Conservation (phyloP, 2,888 invertebrate genomes). For the Lordiphosa fenestrarum region DNA sequence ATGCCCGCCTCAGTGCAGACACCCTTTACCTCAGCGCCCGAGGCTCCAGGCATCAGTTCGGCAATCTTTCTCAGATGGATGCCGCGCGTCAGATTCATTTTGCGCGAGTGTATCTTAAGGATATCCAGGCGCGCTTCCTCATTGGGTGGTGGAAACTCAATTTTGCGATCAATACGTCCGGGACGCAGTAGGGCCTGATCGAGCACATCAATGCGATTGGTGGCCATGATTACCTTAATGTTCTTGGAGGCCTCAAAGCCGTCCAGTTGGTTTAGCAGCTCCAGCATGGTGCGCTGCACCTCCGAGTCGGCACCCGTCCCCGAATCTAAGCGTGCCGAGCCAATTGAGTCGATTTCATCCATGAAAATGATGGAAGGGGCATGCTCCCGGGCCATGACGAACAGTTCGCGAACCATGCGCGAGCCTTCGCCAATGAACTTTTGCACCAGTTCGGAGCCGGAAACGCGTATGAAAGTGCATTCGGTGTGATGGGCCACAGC, state of each 20-base stretch:
- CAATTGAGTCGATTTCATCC: conserved; percentile 99
- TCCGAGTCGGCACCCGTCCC: conserved; percentile 99
- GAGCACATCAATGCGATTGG: conserved; percentile 98
- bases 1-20: conserved; percentile 99
- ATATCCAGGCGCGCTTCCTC: conserved; percentile 99
- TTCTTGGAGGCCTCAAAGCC: conserved; percentile 99
- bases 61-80: conserved; percentile 99
- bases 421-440: conserved; percentile 99
- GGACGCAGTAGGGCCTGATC: conserved; percentile 98
- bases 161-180: conserved; percentile 99
- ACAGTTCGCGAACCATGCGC: conserved; percentile 98
- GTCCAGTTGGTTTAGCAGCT: conserved; percentile 97
- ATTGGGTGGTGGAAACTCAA: conserved; percentile 99
- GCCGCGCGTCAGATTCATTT: conserved; percentile 99
- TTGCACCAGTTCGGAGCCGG: conserved; percentile 98
- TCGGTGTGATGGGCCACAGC: conserved; percentile 99
- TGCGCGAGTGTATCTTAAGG: conserved; percentile 98
- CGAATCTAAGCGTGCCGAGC: conserved; percentile 98
- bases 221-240: conserved; percentile 99
- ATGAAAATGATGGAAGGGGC: conserved; percentile 99
- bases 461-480: conserved; percentile 99
- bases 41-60: conserved; percentile 99
- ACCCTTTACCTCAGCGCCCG: conserved; percentile 99
- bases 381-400: conserved; percentile 99
- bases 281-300: conserved; percentile 99